phyloP scores from a whole-genome alignment of 2,888 invertebrate species.

The Amblyjoppa proteus region DNA sequence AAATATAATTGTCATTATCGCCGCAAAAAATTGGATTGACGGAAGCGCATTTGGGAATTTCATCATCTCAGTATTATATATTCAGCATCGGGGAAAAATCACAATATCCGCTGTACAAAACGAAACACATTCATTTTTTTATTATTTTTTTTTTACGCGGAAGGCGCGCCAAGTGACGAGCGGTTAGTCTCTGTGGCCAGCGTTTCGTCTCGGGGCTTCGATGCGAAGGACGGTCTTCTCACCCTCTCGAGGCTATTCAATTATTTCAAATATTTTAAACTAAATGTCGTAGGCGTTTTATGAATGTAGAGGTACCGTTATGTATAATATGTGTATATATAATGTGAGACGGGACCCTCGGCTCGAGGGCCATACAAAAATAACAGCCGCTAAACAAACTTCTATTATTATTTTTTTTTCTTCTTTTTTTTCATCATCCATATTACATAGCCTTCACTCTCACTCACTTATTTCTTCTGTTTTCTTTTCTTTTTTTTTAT shows the following conservation, averaged over 20 bases:
- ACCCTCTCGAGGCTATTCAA: constrained; percentile 26
- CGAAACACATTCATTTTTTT: constrained; percentile 78
- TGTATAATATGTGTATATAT: constrained; percentile 71
- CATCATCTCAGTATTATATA: constrained; percentile 81
- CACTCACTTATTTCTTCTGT: constrained; percentile 64
- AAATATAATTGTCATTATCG: neutral
- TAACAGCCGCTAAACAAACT: constrained; percentile 83
- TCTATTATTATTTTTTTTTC: constrained; percentile 72
- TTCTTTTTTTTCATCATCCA: constrained; percentile 67
- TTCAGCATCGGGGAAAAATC: constrained; percentile 80
- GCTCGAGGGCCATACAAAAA: constrained; percentile 83
- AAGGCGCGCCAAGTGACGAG: constrained; percentile 38
- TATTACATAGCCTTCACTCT: constrained; percentile 67
- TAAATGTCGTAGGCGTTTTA: constrained; percentile 66
- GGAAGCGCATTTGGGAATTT: constrained; percentile 64
- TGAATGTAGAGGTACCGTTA: constrained; percentile 67
- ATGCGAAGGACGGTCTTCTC: constrained; percentile 36
- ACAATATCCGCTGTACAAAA: constrained; percentile 84
- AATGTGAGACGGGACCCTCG: constrained; percentile 75
- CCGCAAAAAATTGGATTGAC: constrained; percentile 53
- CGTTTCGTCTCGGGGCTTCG: constrained; percentile 24
- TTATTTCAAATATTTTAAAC: constrained; percentile 52
- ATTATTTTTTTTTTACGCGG: constrained; percentile 51
- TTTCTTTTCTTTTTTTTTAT: constrained; percentile 49
- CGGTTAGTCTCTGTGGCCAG: constrained; percentile 31